phyloP scores from a whole-genome alignment of 2,113 vertebrate genomes.

The Rynchops niger region DNA sequence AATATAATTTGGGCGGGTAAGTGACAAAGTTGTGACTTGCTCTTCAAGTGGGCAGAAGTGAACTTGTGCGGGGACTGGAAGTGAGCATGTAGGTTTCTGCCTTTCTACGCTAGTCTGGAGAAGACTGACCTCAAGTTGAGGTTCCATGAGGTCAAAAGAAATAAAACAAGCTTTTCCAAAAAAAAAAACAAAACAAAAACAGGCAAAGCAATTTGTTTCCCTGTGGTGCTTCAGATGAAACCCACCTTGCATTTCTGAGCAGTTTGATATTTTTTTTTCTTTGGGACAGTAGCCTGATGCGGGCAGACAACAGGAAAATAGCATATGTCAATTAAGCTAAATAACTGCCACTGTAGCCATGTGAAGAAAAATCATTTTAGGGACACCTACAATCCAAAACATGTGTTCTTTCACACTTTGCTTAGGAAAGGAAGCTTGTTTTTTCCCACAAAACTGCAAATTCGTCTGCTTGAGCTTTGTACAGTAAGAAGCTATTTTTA shows the following conservation, averaged over 20 bases:
- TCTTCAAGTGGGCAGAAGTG: background rate
- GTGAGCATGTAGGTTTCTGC: background rate
- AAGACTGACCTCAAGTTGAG: background rate
- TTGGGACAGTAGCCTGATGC: background rate
- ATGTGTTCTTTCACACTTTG: background rate
- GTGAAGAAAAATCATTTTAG: background rate
- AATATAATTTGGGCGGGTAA: background rate
- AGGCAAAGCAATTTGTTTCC: background rate
- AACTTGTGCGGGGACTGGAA: background rate
- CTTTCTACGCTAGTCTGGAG: background rate
- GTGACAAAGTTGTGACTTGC: accelerated
- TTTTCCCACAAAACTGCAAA: too few relatives aligned
- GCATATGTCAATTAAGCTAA: background rate
- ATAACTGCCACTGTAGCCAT: background rate
- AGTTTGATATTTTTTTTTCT: background rate
- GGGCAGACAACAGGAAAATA: background rate
- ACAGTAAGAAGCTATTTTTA: background rate
- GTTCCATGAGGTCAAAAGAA: background rate
- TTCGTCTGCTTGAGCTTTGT: background rate
- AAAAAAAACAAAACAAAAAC: background rate
- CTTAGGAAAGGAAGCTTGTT: background rate
- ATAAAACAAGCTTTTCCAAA: background rate
- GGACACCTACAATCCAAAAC: background rate
- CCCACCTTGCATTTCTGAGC: background rate
- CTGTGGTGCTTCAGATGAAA: background rate